Conservation (phyloP, 2,888 invertebrate species). For the Drosophila siamana region DNA sequence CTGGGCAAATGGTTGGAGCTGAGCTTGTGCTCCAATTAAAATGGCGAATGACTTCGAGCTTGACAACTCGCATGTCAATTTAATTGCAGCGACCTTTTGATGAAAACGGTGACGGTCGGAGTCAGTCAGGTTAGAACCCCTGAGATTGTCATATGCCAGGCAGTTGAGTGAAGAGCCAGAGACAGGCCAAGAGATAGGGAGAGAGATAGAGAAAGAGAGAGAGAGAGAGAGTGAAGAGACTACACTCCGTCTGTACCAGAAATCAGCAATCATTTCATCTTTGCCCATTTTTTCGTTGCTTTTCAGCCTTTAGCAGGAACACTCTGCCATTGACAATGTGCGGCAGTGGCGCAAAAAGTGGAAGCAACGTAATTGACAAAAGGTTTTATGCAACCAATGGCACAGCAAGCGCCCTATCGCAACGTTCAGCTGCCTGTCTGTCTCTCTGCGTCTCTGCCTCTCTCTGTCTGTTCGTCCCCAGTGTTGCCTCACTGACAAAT, state of each 20-base stretch:
- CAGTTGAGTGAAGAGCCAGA: slow-evolving; percentile 4
- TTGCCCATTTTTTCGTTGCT: slow-evolving; percentile 58
- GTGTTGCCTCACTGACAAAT: slow-evolving; percentile 19
- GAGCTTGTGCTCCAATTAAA: slow-evolving; percentile 73
- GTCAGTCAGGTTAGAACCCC: slow-evolving; percentile 33
- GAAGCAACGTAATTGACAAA: slow-evolving; percentile 76
- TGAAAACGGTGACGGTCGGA: slow-evolving; percentile 36
- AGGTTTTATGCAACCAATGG: slow-evolving; percentile 78
- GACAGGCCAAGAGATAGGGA: too few relatives aligned
- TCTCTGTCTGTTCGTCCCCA: slow-evolving; percentile 4
- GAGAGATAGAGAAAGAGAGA: background rate
- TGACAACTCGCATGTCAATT: slow-evolving; percentile 75
- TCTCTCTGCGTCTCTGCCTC: slow-evolving; percentile 29
- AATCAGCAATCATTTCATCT: slow-evolving; percentile 82
- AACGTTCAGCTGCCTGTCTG: slow-evolving; percentile 32
- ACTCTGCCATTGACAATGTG: slow-evolving; percentile 42
- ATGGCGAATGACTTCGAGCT: slow-evolving; percentile 73
- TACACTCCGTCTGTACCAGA: slow-evolving; percentile 61
- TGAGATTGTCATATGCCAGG: slow-evolving; percentile 25
- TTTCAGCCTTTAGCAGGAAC: slow-evolving; percentile 34
- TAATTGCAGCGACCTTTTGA: slow-evolving; percentile 71
- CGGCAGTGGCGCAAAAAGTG: slow-evolving; percentile 50
- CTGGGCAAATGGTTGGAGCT: slow-evolving; percentile 42
- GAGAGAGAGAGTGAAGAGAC: too few relatives aligned
- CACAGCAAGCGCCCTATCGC: slow-evolving; percentile 49